Percentiles rank a stretch among this genome's conserved stretches.
phyloP scores from a whole-genome alignment of 2,888 invertebrate species.

The Orthosia gothica region DNA sequence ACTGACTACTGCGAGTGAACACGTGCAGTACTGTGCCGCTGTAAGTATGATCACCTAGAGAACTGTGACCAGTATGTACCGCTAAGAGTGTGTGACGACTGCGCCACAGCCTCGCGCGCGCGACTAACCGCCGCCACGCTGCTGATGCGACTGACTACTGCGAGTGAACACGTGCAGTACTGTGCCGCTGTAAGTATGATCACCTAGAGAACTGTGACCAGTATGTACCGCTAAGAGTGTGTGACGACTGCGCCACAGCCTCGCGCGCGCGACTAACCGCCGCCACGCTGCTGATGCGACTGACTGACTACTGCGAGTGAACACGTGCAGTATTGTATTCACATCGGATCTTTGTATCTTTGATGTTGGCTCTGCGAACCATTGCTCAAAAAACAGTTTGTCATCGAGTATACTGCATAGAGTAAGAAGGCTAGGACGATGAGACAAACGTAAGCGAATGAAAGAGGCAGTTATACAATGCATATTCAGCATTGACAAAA shows the following conservation, averaged over 20 bases:
- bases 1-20: constrained; percentile 52
- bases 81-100: too few species aligned
- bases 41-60: constrained; percentile 60
- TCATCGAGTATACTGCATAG: too few species aligned
- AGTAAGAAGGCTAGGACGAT: too few species aligned
- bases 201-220: constrained; percentile 89
- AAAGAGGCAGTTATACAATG: too few species aligned
- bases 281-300: constrained; percentile 55
- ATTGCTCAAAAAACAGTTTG: too few species aligned
- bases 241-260: constrained; percentile 56
- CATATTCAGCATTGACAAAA: too few species aligned
- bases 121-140: too few species aligned
- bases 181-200: constrained; percentile 71
- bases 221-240: constrained; percentile 94
- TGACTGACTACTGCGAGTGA: constrained; percentile 57
- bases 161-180: constrained; percentile 58
- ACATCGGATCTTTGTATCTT: too few species aligned
- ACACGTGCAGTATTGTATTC: constrained; percentile 65
- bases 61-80: constrained; percentile 94
- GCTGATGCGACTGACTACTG: too few species aligned
- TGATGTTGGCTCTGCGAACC: too few species aligned
- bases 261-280: constrained; percentile 53
- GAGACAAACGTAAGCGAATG: too few species aligned
- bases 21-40: constrained; percentile 67
- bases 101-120: too few species aligned